phyloP scores from a whole-genome alignment of 2,797 vertebrate species.

The Mustela erminea region DNA sequence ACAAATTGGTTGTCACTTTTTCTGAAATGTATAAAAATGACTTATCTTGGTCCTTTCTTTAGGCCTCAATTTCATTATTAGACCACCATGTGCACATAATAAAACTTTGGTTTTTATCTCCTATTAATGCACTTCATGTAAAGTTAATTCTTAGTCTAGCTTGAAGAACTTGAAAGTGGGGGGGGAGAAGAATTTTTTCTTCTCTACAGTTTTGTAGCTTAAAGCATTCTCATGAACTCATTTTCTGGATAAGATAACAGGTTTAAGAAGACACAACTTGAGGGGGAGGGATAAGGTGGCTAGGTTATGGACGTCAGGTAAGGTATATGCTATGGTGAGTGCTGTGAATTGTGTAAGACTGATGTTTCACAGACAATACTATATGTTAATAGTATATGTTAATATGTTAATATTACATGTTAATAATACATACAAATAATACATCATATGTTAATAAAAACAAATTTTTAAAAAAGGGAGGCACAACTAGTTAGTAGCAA shows the following conservation, averaged over 20 bases:
- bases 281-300: too few relatives aligned
- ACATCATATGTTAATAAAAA: too few relatives aligned
- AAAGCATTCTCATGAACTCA: background rate
- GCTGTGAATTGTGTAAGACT: too few relatives aligned
- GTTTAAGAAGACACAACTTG: background rate
- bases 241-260: background rate
- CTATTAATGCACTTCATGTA: background rate
- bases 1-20: background rate
- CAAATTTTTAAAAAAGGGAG: background rate
- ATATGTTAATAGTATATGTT: too few relatives aligned
- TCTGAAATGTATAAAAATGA: background rate
- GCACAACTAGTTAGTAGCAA: background rate
- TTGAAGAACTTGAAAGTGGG: background rate
- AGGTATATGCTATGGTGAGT: too few relatives aligned
- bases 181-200: background rate
- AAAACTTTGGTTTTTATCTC: background rate
- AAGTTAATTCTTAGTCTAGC: background rate
- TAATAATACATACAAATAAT: too few relatives aligned
- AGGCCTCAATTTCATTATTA: background rate
- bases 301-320: too few relatives aligned
- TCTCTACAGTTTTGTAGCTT: background rate
- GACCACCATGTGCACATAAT: background rate
- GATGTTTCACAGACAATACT: too few relatives aligned
- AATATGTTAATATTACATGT: too few relatives aligned
- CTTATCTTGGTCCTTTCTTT: background rate